Evolutionary conservation across 2,888 invertebrate species (phyloP).

Genomic region (Drosophila gaucha): DNA sequence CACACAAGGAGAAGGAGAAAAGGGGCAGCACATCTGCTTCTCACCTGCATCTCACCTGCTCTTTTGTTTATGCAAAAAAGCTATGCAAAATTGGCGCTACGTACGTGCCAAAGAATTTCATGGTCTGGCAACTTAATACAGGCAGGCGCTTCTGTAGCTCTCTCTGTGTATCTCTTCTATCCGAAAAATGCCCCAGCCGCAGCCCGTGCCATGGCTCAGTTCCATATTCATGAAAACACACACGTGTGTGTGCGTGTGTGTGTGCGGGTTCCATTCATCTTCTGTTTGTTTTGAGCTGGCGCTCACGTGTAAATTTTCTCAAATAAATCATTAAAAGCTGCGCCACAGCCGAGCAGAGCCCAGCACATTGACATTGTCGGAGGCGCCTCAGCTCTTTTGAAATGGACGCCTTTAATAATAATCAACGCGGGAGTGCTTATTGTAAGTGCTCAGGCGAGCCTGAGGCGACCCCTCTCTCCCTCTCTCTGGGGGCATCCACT

Average conservation of each 20-base stretch:
- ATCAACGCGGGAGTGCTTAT: constrained; percentile 77
- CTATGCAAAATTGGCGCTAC: constrained; percentile 76
- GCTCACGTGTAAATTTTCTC: constrained; percentile 80
- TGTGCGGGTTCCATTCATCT: constrained; percentile 52
- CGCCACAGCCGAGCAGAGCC: constrained; percentile 46
- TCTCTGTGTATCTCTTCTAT: constrained; percentile 47
- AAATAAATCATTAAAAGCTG: constrained; percentile 81
- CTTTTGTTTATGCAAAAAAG: constrained; percentile 81
- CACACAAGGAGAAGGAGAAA: constrained; percentile 16
- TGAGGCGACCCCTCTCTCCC: constrained; percentile 12
- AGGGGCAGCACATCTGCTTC: constrained; percentile 23
- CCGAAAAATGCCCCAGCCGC: constrained; percentile 22
- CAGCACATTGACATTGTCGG: constrained; percentile 79
- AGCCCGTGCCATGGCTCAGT: constrained; percentile 22
- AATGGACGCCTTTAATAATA: constrained; percentile 70
- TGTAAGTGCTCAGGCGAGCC: constrained; percentile 63
- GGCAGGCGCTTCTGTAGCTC: constrained; percentile 47
- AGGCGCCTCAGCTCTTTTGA: constrained; percentile 51
- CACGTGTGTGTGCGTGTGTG: constrained; percentile 13
- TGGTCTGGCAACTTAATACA: constrained; percentile 84
- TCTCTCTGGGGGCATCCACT: constrained; percentile 22
- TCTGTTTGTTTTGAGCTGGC: constrained; percentile 61
- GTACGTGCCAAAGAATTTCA: constrained; percentile 84
- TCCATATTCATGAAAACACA: constrained; percentile 12
- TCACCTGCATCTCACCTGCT: constrained; percentile 38